Evolutionary conservation across 2,113 vertebrate species (phyloP), one percentile per base, ranked within the genome.

Genomic region (Sapajus apella): DNA sequence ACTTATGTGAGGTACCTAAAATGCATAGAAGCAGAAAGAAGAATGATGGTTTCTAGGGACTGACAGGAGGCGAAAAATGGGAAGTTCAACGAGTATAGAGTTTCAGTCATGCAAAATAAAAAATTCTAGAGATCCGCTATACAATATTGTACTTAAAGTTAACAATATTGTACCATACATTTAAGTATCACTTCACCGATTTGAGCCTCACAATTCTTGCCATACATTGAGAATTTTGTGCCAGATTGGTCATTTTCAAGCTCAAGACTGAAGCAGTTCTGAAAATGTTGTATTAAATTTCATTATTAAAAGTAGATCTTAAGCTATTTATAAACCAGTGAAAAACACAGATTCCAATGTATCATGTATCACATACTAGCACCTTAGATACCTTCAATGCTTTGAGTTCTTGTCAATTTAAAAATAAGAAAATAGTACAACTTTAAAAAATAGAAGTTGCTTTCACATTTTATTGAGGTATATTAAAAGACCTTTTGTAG

Each of bases 341-440:
- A 37, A 70, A 97, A 92, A 76, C 7, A 86, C 7, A 73, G 5
- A 6, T 27, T 82, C 64, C 61, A 68, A 72, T 55, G 35, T 32
- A 32, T 32, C 47, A 23, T 37, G 5, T 27, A 30, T 76, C 27
- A 72, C 81, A 90, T 50, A 89, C 45, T 13, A 83, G 47, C 70
- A 93, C 1, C 55, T 58, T 66, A 56, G 32, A 35, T 16, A 56
- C 3, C 8, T 56, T 87, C 0, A 1, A 14, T 84, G 6, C 25
- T 88, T 88, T 56, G 47, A 73, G 23, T 66, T 88, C 30, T 73
- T 27, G 6, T 10, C 76, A 21, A 70, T 64, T 91, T 80, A 45
- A 47, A 95, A 97, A 89, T 91, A 80, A 96, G 40, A 94, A 90
- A 73, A 73, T 55, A 35, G 45, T 91, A 30, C 23, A 73, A 83